phyloP scores from a whole-genome alignment of 2,888 invertebrate genomes.

The Synergus japonicus region DNA sequence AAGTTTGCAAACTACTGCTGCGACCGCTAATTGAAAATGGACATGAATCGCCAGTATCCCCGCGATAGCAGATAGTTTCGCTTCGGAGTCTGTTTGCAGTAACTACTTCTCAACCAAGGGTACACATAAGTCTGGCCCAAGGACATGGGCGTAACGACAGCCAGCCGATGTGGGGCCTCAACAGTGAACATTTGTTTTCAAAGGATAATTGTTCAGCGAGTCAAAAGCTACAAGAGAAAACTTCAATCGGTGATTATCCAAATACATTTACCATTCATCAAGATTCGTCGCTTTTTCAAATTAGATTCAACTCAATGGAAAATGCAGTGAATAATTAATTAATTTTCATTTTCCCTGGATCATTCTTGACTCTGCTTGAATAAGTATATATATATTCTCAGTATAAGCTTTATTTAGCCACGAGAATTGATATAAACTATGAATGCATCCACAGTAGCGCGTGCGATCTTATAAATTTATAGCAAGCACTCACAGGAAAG shows the following conservation, averaged over 20 bases:
- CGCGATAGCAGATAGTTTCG: slow-evolving; percentile 30
- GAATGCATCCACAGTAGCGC: background rate
- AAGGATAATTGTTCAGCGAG: slow-evolving; percentile 20
- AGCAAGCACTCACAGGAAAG: background rate
- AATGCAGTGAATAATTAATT: no score
- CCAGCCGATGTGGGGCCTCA: slow-evolving; percentile 11
- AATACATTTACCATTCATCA: slow-evolving; percentile 20
- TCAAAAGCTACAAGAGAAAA: slow-evolving; percentile 6
- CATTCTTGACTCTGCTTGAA: no score
- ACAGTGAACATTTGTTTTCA: slow-evolving; percentile 26
- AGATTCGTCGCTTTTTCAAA: background rate
- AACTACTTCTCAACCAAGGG: slow-evolving; percentile 29
- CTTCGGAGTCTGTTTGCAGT: slow-evolving; percentile 7
- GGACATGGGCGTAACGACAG: slow-evolving; percentile 31
- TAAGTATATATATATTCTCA: no score
- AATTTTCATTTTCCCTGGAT: no score
- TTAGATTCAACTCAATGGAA: no score
- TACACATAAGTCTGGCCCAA: slow-evolving; percentile 24
- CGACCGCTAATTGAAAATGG: slow-evolving; percentile 58
- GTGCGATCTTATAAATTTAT: slow-evolving; percentile 1
- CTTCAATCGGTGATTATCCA: slow-evolving; percentile 24
- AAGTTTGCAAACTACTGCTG: slow-evolving; percentile 51
- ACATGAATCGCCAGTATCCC: slow-evolving; percentile 50
- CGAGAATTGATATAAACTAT: background rate
- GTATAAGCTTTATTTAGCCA: background rate